Evolutionary conservation across 2,888 invertebrate species (phyloP).

Genomic region (Xestobium rufovillosum): DNA sequence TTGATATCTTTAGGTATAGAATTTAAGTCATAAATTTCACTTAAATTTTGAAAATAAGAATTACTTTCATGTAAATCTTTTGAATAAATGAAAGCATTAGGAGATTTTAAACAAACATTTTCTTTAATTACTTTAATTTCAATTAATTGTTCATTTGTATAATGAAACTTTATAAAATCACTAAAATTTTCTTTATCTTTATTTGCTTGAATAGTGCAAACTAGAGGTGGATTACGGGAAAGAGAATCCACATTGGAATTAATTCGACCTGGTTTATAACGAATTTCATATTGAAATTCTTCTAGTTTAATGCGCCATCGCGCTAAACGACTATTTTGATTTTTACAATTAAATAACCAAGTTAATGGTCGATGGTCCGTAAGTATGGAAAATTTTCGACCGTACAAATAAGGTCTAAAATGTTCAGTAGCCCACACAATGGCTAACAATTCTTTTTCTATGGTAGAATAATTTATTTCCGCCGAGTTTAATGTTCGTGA

Average conservation of each 20-base stretch:
- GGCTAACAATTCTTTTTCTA: slow-evolving; percentile 31
- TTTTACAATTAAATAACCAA: slow-evolving; percentile 30
- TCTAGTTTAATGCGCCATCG: slow-evolving; percentile 31
- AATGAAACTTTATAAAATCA: slow-evolving; percentile 18
- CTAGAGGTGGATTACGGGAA: no score
- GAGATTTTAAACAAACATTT: slow-evolving; percentile 13
- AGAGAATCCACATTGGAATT: slow-evolving; percentile 32
- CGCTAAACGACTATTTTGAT: slow-evolving; percentile 28
- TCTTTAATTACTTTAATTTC: slow-evolving; percentile 14
- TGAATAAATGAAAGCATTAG: slow-evolving; percentile 15
- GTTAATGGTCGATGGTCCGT: slow-evolving; percentile 32
- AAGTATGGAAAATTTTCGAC: slow-evolving; percentile 29
- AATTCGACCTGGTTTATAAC: slow-evolving; percentile 28
- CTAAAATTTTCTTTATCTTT: no score
- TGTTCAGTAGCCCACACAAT: slow-evolving; percentile 28
- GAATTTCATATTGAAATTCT: slow-evolving; percentile 33
- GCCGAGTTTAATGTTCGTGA: slow-evolving; percentile 28
- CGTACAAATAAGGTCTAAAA: slow-evolving; percentile 32
- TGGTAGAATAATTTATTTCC: slow-evolving; percentile 32
- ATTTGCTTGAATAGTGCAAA: no score
- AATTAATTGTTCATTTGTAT: slow-evolving; percentile 11
- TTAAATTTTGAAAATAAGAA: slow-evolving; percentile 12
- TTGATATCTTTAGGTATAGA: no score
- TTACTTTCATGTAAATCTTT: slow-evolving; percentile 18
- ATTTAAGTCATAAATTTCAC: slow-evolving; percentile 11